Conservation (phyloP, 64 coral and sea anemone species). For the Pocillopora damicornis region DNA sequence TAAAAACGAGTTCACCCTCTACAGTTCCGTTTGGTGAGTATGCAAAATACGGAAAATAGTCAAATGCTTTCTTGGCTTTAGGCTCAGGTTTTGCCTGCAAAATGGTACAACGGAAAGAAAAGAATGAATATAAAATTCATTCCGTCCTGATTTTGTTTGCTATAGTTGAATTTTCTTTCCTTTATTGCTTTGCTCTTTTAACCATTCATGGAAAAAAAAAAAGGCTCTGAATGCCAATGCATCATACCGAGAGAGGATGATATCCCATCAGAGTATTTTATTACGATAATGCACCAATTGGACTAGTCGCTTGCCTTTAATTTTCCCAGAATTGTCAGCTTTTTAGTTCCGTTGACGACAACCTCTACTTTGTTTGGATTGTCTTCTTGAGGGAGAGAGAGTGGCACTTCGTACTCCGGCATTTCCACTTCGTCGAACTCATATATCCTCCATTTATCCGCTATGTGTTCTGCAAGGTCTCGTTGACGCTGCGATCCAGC, state of each 20-base stretch:
- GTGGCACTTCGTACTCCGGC: slow-evolving; percentile 55
- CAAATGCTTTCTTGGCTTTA: slow-evolving; percentile 22
- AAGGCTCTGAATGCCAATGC: too few relatives aligned
- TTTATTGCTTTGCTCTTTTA: too few relatives aligned
- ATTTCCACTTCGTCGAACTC: slow-evolving; percentile 71
- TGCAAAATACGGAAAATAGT: slow-evolving; percentile 59
- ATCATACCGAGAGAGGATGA: too few relatives aligned
- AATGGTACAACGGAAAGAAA: background rate
- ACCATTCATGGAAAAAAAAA: too few relatives aligned
- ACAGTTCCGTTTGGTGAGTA: slow-evolving; percentile 81
- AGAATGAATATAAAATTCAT: too few relatives aligned
- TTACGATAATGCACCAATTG: too few relatives aligned
- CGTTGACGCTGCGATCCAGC: slow-evolving; percentile 56
- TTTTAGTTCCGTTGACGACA: slow-evolving; percentile 40
- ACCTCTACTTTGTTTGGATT: slow-evolving; percentile 70
- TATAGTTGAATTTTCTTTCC: too few relatives aligned
- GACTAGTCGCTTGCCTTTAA: slow-evolving; percentile 35
- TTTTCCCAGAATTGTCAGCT: slow-evolving; percentile 54
- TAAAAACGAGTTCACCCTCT: slow-evolving; percentile 71
- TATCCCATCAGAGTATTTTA: too few relatives aligned
- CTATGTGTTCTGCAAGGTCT: slow-evolving; percentile 52
- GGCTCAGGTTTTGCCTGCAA: slow-evolving; percentile 52
- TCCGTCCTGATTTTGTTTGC: too few relatives aligned
- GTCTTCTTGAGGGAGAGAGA: slow-evolving; percentile 60
- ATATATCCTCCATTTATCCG: slow-evolving; percentile 51